phyloP scores from a whole-genome alignment of 2,888 invertebrate species.

The Aspidiotus rigidus region DNA sequence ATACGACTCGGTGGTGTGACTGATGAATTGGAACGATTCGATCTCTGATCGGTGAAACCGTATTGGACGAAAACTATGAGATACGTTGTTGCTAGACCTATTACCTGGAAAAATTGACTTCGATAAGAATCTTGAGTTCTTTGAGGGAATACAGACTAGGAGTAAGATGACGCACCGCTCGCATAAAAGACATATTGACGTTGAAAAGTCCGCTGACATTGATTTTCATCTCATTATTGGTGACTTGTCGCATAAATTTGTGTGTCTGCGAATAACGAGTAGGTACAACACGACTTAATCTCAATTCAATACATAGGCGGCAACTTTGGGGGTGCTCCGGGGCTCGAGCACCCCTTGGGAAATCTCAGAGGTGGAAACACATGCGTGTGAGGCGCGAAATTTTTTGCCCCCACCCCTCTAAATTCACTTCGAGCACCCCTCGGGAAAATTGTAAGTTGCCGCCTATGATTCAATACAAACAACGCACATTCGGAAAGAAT shows the following conservation, averaged over 20 bases:
- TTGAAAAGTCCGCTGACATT: slow-evolving; percentile 34
- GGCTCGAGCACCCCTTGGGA: too few relatives aligned
- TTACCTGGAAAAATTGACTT: slow-evolving; percentile 21
- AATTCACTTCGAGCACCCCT: too few relatives aligned
- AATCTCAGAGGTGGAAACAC: too few relatives aligned
- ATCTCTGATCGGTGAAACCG: slow-evolving; percentile 12
- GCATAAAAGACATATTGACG: slow-evolving; percentile 34
- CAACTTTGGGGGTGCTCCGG: too few relatives aligned
- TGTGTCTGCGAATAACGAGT: slow-evolving; percentile 27
- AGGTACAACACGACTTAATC: too few relatives aligned
- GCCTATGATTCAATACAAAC: not conserved
- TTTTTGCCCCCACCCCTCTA: too few relatives aligned
- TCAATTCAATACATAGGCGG: too few relatives aligned
- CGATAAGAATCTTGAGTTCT: not conserved
- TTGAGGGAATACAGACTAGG: too few relatives aligned
- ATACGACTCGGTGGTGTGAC: not conserved
- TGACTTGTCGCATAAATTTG: slow-evolving; percentile 31
- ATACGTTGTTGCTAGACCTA: slow-evolving; percentile 35
- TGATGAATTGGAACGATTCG: not conserved
- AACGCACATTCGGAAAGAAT: not conserved
- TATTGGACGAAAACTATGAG: slow-evolving; percentile 35
- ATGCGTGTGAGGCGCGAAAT: too few relatives aligned
- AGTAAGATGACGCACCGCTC: slow-evolving; percentile 20
- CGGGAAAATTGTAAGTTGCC: too few relatives aligned
- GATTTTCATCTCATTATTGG: slow-evolving; percentile 31